A percentile compares a stretch with the other conserved stretches of the same genome.
Conservation (phyloP, 2,888 invertebrate genomes). For the Adineta ricciae region DNA sequence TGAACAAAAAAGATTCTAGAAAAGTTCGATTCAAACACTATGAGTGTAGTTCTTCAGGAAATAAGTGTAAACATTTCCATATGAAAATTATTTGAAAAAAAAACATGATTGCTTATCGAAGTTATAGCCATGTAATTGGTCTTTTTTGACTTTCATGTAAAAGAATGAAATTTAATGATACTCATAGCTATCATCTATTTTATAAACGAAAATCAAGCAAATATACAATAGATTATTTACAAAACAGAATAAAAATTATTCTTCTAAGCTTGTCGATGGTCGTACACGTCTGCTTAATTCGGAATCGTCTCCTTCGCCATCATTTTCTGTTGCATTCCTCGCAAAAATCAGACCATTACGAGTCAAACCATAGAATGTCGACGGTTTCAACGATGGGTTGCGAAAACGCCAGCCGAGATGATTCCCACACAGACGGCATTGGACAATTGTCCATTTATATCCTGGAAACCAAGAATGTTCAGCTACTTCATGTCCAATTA, state of each 20-base stretch:
- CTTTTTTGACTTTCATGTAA: no score
- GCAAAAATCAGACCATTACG: slow-evolving; percentile 41
- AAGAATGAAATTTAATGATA: background rate
- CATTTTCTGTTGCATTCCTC: background rate
- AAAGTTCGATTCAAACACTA: no score
- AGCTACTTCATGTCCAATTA: slow-evolving; percentile 57
- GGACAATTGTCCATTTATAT: slow-evolving; percentile 69
- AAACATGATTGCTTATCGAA: no score
- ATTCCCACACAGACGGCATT: slow-evolving; percentile 59
- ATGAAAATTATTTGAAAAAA: no score
- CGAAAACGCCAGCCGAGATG: slow-evolving; percentile 74
- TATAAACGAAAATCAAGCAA: background rate
- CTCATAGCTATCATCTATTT: background rate
- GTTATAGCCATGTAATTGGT: no score
- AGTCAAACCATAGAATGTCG: slow-evolving; percentile 64
- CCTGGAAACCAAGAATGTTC: slow-evolving; percentile 76
- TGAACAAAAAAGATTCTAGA: no score
- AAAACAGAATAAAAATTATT: background rate
- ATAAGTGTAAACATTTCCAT: no score
- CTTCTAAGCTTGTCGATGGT: background rate
- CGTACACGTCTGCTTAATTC: background rate
- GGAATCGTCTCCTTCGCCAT: background rate
- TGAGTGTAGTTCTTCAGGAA: no score
- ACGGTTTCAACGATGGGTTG: slow-evolving; percentile 58
- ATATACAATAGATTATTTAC: slow-evolving; percentile 7